Evolutionary conservation across 1,140 invertebrate genomes (phyloP).

Genomic region (Caenorhabditis latens): DNA sequence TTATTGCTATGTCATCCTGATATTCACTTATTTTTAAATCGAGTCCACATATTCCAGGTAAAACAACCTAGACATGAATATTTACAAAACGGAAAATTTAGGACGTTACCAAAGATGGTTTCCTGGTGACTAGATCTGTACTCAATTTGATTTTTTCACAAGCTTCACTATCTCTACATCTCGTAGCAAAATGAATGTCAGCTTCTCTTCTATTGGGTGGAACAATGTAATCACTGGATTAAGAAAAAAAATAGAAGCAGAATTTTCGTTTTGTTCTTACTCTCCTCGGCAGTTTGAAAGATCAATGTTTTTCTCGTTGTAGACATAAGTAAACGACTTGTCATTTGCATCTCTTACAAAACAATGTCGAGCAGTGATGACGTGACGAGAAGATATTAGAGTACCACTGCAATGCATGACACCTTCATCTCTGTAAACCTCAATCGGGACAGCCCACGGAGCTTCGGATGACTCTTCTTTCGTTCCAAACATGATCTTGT

Average conservation of each 20-base stretch:
- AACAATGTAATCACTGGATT: background rate
- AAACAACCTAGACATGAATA: background rate
- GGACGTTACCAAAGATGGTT: background rate
- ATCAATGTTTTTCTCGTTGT: background rate
- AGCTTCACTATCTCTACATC: background rate
- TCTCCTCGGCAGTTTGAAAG: background rate
- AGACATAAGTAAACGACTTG: background rate
- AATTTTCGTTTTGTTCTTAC: background rate
- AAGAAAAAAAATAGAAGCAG: background rate
- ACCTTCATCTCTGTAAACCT: background rate
- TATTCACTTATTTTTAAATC: background rate
- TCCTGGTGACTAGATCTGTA: background rate
- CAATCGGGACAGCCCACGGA: background rate
- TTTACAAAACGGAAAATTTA: background rate
- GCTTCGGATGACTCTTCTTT: background rate
- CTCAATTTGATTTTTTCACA: background rate
- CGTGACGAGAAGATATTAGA: slow-evolving; percentile 5
- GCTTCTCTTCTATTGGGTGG: background rate
- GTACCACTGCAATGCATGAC: slow-evolving; percentile 1
- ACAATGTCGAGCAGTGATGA: slow-evolving; percentile 20
- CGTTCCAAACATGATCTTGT: background rate
- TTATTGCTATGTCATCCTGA: slow-evolving; percentile 3
- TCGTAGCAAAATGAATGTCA: background rate
- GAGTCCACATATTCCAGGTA: background rate
- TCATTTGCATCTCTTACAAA: background rate